A percentile compares a stretch with the other conserved stretches of the same genome.
phyloP scores from a whole-genome alignment of 2,888 invertebrate species.

The Xanthorhoe spadicearia region DNA sequence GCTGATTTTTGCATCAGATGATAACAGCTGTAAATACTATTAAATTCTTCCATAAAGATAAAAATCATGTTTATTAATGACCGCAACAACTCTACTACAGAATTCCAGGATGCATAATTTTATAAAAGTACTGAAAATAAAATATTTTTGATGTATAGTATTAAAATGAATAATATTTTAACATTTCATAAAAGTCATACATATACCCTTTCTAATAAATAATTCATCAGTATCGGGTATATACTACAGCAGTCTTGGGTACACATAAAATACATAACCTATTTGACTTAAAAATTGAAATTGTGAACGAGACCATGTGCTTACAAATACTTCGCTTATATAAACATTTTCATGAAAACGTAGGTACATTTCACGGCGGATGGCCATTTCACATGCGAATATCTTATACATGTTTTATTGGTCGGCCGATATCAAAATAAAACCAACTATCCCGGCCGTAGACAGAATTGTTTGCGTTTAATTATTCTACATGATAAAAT shows the following conservation, averaged over 20 bases:
- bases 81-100: too few relatives aligned
- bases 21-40: too few relatives aligned
- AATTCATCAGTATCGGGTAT: neutral
- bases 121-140: too few relatives aligned
- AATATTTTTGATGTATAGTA: too few relatives aligned
- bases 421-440: constrained; percentile 59
- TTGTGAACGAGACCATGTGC: neutral
- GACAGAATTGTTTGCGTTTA: constrained; percentile 76
- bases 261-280: neutral
- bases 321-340: neutral
- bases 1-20: too few relatives aligned
- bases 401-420: constrained; percentile 29
- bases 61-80: too few relatives aligned
- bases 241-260: neutral
- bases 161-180: too few relatives aligned
- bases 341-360: constrained; percentile 19
- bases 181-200: too few relatives aligned
- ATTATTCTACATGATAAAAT: constrained; percentile 73
- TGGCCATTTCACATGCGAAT: constrained; percentile 16
- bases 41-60: too few relatives aligned
- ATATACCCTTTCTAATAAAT: neutral
- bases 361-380: constrained; percentile 5
- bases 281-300: neutral
- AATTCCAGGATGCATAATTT: too few relatives aligned
- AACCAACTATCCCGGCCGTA: constrained; percentile 61